Evolutionary conservation across 2,888 invertebrate genomes (phyloP).

Genomic region (Acrocera orbiculus): DNA sequence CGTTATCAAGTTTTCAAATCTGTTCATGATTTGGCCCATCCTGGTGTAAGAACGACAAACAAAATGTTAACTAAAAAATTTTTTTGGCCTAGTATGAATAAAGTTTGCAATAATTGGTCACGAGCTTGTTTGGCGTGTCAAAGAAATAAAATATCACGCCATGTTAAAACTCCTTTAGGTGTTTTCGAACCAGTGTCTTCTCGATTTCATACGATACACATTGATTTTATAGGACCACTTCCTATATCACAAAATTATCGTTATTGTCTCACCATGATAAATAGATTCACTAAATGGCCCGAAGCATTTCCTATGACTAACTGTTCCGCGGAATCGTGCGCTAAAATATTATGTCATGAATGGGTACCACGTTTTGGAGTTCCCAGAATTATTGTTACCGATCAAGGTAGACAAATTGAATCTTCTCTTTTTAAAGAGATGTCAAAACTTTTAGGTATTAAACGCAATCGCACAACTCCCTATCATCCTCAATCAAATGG

Average conservation of each 20-base stretch:
- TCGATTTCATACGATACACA: too few species aligned
- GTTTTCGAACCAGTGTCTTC: too few species aligned
- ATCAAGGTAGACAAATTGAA: conserved; percentile 8
- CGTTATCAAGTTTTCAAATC: too few species aligned
- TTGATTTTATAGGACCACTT: too few species aligned
- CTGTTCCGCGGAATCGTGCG: conserved; percentile 10
- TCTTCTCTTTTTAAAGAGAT: conserved; percentile 3
- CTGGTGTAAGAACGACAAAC: too few species aligned
- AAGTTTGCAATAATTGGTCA: too few species aligned
- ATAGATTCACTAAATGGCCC: conserved; percentile 5
- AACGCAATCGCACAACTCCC: conserved; percentile 3
- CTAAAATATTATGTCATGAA: conserved; percentile 2
- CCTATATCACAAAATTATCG: conserved; percentile 4
- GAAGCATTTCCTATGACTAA: conserved; percentile 5
- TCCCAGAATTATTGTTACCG: conserved; percentile 5
- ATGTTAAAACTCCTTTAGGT: too few species aligned
- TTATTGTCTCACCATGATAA: conserved; percentile 4
- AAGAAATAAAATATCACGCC: too few species aligned
- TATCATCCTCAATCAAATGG: conserved; percentile 8
- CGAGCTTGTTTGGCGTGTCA: too few species aligned
- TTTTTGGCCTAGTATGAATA: too few species aligned
- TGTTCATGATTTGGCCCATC: too few species aligned
- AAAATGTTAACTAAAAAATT: too few species aligned
- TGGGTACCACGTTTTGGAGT: conserved; percentile 7
- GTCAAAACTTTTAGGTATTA: conserved; percentile 1